These are phyloP conservation scores for Rhynchonycteris naso DNA, from an alignment of 2,797 vertebrate species.

Conservation along the genomic window DNA sequence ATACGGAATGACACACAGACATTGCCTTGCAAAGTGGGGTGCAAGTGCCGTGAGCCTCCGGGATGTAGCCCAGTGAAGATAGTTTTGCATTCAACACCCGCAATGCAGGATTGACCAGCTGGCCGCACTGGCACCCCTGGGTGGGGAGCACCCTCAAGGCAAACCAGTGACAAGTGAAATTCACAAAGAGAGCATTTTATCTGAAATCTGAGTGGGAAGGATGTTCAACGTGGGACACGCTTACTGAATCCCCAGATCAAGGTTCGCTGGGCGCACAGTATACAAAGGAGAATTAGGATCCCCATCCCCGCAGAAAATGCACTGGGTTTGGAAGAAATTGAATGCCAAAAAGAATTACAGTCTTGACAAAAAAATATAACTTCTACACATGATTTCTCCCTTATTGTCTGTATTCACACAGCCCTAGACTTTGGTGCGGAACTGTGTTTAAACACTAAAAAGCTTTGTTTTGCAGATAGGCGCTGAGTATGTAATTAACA, in stretches of 20 bases:
- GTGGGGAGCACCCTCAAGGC: neutral
- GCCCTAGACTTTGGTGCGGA: constrained; percentile 59
- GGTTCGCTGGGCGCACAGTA: too few species aligned
- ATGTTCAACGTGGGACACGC: neutral
- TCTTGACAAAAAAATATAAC: neutral
- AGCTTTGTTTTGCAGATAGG: constrained; percentile 66
- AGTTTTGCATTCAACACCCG: neutral
- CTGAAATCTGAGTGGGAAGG: neutral
- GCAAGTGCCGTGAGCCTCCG: neutral
- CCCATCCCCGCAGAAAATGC: neutral
- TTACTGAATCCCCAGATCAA: neutral
- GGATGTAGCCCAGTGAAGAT: neutral
- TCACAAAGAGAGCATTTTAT: neutral
- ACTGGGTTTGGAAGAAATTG: neutral
- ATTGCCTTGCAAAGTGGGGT: neutral
- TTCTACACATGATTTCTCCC: neutral
- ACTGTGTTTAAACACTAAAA: constrained; percentile 75
- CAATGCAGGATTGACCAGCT: neutral
- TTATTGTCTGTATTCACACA: neutral
- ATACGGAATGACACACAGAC: neutral
- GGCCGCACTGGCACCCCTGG: neutral
- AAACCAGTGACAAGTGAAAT: neutral
- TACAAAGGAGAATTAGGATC: constrained; percentile 17
- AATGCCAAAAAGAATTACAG: constrained; percentile 57
- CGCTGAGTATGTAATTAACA: constrained; percentile 71